Evolutionary conservation across 2,888 invertebrate species (phyloP).

Genomic region (Kuschelorhynchus macadamiae): DNA sequence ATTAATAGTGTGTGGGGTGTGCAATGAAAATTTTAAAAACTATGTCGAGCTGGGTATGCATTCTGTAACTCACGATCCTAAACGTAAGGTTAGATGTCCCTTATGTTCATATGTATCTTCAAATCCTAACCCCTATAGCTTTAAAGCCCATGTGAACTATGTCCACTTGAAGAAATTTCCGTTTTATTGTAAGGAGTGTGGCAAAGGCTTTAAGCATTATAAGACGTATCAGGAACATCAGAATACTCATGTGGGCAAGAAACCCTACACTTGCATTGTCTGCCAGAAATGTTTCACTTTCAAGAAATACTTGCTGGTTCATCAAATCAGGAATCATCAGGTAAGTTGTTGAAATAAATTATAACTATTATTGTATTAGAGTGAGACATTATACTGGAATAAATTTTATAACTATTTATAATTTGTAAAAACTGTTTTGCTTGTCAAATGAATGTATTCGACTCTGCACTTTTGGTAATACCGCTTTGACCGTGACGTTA

Average conservation of each 20-base stretch:
- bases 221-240: slow-evolving; percentile 72
- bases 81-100: slow-evolving; percentile 40
- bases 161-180: slow-evolving; percentile 66
- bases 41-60: slow-evolving; percentile 44
- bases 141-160: slow-evolving; percentile 62
- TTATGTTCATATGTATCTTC: slow-evolving; percentile 58
- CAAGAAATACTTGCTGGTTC: slow-evolving; percentile 64
- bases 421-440: no score
- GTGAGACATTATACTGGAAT: no score
- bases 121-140: slow-evolving; percentile 58
- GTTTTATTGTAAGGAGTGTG: slow-evolving; percentile 71
- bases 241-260: slow-evolving; percentile 72
- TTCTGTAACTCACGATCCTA: slow-evolving; percentile 30
- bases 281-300: slow-evolving; percentile 71
- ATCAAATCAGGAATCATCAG: slow-evolving; percentile 62
- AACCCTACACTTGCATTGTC: slow-evolving; percentile 71
- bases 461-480: no score
- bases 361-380: no score
- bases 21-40: slow-evolving; percentile 28
- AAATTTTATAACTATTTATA: no score
- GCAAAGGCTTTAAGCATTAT: slow-evolving; percentile 72
- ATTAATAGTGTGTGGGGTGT: slow-evolving; percentile 22
- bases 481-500: no score
- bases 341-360: slow-evolving; percentile 11
- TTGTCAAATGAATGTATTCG: no score